Conservation (phyloP, 2,888 invertebrate genomes). For the Agrypnus murinus region DNA sequence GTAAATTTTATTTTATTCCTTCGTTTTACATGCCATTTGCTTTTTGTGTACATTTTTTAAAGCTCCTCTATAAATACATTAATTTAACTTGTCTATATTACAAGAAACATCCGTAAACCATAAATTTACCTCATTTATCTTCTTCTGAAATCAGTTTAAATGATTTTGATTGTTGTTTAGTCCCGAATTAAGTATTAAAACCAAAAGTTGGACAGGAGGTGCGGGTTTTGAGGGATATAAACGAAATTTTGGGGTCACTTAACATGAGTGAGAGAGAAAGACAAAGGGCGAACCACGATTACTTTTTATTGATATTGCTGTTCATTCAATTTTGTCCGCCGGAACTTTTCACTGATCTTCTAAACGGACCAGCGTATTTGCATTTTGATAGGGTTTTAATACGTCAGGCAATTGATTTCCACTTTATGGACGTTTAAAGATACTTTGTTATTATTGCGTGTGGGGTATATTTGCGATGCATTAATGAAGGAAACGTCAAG, state of each 20-base stretch:
- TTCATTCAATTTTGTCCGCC: conserved; percentile 57
- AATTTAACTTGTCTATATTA: conserved; percentile 8
- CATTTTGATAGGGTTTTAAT: conserved; percentile 63
- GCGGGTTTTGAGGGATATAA: conserved; percentile 38
- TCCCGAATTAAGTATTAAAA: conserved; percentile 33
- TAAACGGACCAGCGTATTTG: conserved; percentile 58
- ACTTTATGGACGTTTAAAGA: neutral
- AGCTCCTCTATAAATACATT: conserved; percentile 11
- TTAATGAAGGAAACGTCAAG: conserved; percentile 9
- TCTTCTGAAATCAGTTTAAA: neutral
- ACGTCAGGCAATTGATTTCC: conserved; percentile 58
- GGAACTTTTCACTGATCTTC: conserved; percentile 57
- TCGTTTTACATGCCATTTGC: conserved; percentile 65
- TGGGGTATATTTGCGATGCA: neutral
- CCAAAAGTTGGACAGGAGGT: conserved; percentile 29
- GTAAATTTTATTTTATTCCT: conserved; percentile 65
- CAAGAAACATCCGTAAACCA: neutral
- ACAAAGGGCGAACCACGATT: conserved; percentile 54
- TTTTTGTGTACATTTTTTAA: conserved; percentile 34
- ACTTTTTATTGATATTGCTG: conserved; percentile 57
- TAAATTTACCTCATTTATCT: conserved; percentile 5
- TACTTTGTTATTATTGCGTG: neutral
- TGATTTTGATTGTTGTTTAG: conserved; percentile 12
- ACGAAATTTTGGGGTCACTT: conserved; percentile 44
- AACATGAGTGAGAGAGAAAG: conserved; percentile 51